phyloP scores from a whole-genome alignment of 1,140 invertebrate genomes.

The Hydropsyche tenuis region DNA sequence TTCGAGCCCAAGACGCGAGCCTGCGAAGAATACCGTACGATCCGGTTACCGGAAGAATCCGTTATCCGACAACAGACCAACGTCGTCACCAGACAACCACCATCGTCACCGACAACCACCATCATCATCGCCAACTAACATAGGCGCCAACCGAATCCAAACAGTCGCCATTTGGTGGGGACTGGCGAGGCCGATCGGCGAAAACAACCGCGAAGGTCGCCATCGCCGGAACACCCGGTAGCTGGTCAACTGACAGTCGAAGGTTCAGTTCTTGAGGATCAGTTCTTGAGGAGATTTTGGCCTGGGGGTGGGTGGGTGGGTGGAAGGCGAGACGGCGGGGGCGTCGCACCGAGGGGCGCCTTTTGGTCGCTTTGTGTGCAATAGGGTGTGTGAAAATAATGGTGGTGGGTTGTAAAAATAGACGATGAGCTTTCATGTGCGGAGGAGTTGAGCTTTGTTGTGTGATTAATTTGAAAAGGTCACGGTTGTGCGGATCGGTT shows the following conservation, averaged over 20 bases:
- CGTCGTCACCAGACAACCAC: not conserved
- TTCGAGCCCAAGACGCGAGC: not conserved
- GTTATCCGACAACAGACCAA: not conserved
- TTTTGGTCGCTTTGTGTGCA: no score
- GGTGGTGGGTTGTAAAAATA: no score
- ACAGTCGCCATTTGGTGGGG: not conserved
- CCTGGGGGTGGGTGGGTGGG: not conserved
- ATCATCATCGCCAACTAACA: not conserved
- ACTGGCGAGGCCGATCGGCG: slow-evolving; percentile 25
- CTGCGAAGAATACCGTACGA: slow-evolving; percentile 5
- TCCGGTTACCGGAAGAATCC: slow-evolving; percentile 20
- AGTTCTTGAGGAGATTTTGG: no score
- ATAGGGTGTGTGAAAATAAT: no score
- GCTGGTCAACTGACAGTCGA: not conserved
- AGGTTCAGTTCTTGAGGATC: not conserved
- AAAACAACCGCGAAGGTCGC: slow-evolving; percentile 38
- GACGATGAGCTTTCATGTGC: no score
- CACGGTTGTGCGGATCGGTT: no score
- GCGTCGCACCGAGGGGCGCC: no score
- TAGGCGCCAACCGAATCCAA: no score
- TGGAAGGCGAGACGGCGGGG: not conserved
- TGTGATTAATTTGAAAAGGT: no score
- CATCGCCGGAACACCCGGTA: slow-evolving; percentile 30
- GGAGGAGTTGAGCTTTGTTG: no score
- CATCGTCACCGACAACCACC: no score